A percentile compares a stretch with the other conserved stretches of the same genome.
These are phyloP conservation scores for Argyrosomus regius DNA, from an alignment of 2,797 vertebrate species.

Conservation along the genomic window DNA sequence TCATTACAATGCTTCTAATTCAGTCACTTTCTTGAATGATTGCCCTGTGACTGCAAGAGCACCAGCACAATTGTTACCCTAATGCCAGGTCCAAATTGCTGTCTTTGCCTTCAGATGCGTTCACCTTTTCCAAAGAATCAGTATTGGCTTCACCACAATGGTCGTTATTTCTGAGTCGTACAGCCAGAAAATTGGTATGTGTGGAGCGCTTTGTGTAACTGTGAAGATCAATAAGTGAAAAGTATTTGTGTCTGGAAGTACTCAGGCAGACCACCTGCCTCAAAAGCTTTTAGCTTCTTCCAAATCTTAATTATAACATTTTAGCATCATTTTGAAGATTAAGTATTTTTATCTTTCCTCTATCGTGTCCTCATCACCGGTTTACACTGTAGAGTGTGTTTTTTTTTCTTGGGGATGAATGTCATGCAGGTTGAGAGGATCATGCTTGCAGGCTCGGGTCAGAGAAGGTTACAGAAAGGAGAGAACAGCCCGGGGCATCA, in stretches of 20 bases:
- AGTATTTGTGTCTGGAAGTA: slow-evolving; percentile 4
- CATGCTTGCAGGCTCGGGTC: slow-evolving; percentile 31
- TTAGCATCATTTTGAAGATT: slow-evolving; percentile 1
- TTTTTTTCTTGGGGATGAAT: slow-evolving; percentile 35
- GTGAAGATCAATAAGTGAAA: slow-evolving; percentile 45
- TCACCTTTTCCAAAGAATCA: background rate
- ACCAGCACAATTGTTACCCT: background rate
- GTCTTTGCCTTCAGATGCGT: background rate
- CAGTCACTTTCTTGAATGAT: background rate
- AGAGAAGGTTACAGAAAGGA: slow-evolving; percentile 50
- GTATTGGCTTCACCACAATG: background rate
- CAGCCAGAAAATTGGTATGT: background rate
- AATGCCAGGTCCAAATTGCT: background rate
- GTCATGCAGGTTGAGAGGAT: slow-evolving; percentile 36
- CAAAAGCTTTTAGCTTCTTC: background rate
- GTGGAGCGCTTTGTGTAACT: background rate
- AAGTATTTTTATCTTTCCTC: slow-evolving; percentile 7
- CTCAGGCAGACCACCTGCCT: background rate
- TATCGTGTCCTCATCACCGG: background rate
- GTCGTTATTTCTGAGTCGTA: slow-evolving; percentile 28
- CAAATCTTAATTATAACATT: background rate
- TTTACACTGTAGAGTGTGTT: background rate
- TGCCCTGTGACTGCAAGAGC: background rate
- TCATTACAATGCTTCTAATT: background rate
- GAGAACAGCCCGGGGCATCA: slow-evolving; percentile 28